These are phyloP conservation scores for Chaetodon trifascialis DNA, from an alignment of 2,113 vertebrate genomes.

Conservation along the genomic window DNA sequence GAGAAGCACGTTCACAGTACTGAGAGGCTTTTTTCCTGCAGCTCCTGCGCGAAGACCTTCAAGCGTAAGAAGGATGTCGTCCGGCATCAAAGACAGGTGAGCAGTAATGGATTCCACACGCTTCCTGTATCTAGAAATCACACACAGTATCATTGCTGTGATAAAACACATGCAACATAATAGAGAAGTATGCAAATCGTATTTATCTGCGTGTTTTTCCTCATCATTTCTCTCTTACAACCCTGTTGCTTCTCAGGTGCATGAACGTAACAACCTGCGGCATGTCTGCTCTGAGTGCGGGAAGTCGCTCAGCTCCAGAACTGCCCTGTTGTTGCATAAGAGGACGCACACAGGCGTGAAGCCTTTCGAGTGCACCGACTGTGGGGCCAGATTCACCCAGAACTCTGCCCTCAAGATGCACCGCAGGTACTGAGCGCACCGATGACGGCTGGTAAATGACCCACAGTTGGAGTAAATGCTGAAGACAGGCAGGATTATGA, in stretches of 20 bases:
- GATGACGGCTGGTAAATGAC: neutral
- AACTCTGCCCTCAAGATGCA: conserved; percentile 97
- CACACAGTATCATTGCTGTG: neutral
- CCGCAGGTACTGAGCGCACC: conserved; percentile 86
- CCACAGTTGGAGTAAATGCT: neutral
- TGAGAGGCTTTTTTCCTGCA: conserved; percentile 92
- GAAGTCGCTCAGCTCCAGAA: conserved; percentile 95
- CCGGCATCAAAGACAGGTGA: conserved; percentile 90
- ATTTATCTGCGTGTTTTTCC: neutral
- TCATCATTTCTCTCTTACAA: neutral
- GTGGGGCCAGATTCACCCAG: conserved; percentile 93
- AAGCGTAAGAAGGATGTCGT: conserved; percentile 97
- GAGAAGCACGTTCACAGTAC: conserved; percentile 95
- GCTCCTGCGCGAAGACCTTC: conserved; percentile 93
- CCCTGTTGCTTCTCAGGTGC: conserved; percentile 79
- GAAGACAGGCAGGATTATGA: too few relatives aligned
- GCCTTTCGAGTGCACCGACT: conserved; percentile 91
- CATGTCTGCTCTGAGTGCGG: conserved; percentile 91
- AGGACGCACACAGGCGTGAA: conserved; percentile 93
- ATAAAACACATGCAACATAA: neutral
- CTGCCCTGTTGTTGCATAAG: conserved; percentile 91
- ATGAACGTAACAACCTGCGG: conserved; percentile 89
- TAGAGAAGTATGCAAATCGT: neutral
- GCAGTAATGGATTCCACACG: fast-evolving
- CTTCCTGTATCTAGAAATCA: neutral